A percentile compares a stretch with the other conserved stretches of the same genome.
These are phyloP conservation scores for Halcyon smyrnensis DNA, from an alignment of 2,797 vertebrate species.

Conservation along the genomic window DNA sequence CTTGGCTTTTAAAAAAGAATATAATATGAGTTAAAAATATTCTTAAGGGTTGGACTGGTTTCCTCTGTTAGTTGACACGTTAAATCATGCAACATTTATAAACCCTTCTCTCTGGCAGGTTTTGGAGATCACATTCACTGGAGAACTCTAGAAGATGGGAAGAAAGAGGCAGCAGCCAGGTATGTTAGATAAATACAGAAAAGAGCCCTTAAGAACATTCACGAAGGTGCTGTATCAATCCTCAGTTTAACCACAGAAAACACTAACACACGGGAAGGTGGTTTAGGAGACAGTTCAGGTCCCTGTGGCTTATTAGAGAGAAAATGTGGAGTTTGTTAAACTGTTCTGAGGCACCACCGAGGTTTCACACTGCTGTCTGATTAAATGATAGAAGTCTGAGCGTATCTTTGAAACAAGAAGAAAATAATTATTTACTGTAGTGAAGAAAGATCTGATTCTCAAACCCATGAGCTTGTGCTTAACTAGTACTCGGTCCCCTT, in stretches of 20 bases:
- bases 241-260: not conserved
- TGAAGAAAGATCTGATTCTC: not conserved
- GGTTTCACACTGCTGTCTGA: not conserved
- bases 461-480: not conserved
- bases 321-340: not conserved
- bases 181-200: slow-evolving; percentile 60
- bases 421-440: not conserved
- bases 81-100: slow-evolving; percentile 7
- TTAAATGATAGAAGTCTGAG: not conserved
- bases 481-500: not conserved
- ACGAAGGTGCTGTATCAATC: not conserved
- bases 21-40: not conserved
- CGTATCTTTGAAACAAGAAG: not conserved
- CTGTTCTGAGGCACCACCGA: not conserved
- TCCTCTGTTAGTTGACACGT: not conserved
- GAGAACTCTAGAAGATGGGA: slow-evolving; percentile 95
- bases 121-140: slow-evolving; percentile 98
- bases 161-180: slow-evolving; percentile 94
- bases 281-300: not conserved
- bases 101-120: slow-evolving; percentile 79
- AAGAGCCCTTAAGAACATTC: not conserved
- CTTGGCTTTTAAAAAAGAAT: not conserved
- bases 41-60: not conserved
- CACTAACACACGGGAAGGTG: not conserved
- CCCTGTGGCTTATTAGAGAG: not conserved